Evolutionary conservation across 1,140 invertebrate genomes (phyloP), one percentile per base, ranked within the genome.

Genomic region (Epicauta chinensis): DNA sequence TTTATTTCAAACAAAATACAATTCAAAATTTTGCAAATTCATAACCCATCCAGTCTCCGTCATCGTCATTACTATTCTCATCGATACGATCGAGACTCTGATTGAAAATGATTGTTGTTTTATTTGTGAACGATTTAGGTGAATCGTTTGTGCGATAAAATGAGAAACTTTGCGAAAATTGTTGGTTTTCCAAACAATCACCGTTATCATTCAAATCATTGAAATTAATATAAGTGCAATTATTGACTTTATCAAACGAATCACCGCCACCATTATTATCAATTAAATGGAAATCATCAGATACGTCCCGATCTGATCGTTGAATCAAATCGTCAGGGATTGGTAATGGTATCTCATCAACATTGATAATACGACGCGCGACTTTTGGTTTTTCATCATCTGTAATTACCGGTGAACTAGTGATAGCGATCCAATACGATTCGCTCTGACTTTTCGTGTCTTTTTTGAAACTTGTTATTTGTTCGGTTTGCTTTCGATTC

Each of bases 11-110:
- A 23, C 11, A 39, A 32, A 17, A 51, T 43, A 12, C 7, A 53
- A 45, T 43, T 63, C 58, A 68, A 60, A 68, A 68, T 53, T 62
- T 67, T n/a, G 65, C 64, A 11, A 30, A 39, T 42, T 69, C 63
- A 48, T 59, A 70, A 52, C 65, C 65, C 63, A 67, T 63, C 66
- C 68, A 71, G 55, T 66, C 60, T 41, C 69, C 69, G 45, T 64
- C 64, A 58, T 61, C 47, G 1, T 49, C 36, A 12, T 12, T 7
- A 23, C 7, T 5, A 23, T 23, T 23, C 23, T 23, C 23, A 7
- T 23, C 23, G 7, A 23, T 23, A 3, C 4, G 23, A 3, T 23
- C 23, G 0, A 23, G 23, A 23, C 23, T 23, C 4, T 7, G 23
- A 23, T 23, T 23, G 23, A 23, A 23, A 3, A 23, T 23, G 7